A percentile compares a stretch with the other conserved stretches of the same genome.
phyloP scores from a whole-genome alignment of 2,113 vertebrate species.

The Jacana jacana region DNA sequence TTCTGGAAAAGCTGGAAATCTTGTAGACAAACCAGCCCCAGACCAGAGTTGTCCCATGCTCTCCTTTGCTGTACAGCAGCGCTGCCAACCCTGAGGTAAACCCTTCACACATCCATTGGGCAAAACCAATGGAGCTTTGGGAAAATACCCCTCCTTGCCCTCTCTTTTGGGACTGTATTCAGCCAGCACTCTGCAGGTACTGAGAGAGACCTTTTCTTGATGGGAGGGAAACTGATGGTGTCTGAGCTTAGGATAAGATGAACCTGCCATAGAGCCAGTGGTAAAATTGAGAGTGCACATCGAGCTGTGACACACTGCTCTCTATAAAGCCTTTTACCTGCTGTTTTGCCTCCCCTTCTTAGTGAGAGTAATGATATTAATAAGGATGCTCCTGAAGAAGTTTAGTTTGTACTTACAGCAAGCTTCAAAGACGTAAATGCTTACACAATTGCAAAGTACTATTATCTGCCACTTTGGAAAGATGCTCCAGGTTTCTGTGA shows the following conservation, averaged over 20 bases:
- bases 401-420: background rate
- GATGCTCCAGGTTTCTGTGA: background rate
- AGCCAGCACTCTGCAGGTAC: background rate
- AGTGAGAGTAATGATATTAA: background rate
- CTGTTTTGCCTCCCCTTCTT: background rate
- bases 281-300: background rate
- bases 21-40: background rate
- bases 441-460: background rate
- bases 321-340: background rate
- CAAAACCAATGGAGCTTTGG: background rate
- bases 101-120: background rate
- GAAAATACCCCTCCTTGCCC: background rate
- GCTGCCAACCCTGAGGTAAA: background rate
- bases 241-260: background rate
- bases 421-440: background rate
- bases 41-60: background rate
- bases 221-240: background rate
- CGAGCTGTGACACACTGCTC: background rate
- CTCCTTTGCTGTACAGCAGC: background rate
- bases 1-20: background rate
- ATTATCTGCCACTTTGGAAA: slow-evolving; percentile 4
- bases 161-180: background rate
- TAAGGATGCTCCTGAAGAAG: background rate
- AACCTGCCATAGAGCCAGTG: background rate
- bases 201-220: background rate